Percentiles rank a stretch among this genome's conserved stretches.
Conservation (phyloP, 2,797 vertebrate genomes). For the Karalla daura region DNA sequence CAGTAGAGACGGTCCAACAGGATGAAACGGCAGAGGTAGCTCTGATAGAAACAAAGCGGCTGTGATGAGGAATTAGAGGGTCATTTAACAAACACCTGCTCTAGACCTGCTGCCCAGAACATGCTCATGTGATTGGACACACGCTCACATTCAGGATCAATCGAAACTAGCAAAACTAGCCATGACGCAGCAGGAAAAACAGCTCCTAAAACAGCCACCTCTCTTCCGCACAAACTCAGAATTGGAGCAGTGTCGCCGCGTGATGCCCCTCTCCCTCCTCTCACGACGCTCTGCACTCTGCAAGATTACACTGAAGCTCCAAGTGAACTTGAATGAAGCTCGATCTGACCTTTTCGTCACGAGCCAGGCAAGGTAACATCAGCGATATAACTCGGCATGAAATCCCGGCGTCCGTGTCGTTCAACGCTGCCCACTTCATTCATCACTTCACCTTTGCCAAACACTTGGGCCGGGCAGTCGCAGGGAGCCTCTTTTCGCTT, state of each 20-base stretch:
- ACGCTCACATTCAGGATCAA: no score
- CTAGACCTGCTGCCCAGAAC: not conserved
- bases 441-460: not conserved
- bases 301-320: not conserved
- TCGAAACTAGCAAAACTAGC: no score
- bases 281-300: not conserved
- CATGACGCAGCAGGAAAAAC: no score
- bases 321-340: not conserved
- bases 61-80: not conserved
- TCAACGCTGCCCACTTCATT: not conserved
- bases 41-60: not conserved
- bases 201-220: no score
- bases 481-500: not conserved
- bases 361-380: constrained; percentile 15
- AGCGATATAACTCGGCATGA: not conserved
- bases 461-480: not conserved
- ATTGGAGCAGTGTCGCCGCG: not conserved
- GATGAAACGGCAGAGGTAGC: constrained; percentile 2
- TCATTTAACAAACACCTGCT: not conserved
- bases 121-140: not conserved
- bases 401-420: constrained; percentile 1
- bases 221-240: no score
- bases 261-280: not conserved
- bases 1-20: not conserved
- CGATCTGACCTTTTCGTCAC: constrained; percentile 9